Evolutionary conservation across 2,113 vertebrate genomes (phyloP), one percentile per base, ranked within the genome.

Genomic region (Sylvilagus bachmani): DNA sequence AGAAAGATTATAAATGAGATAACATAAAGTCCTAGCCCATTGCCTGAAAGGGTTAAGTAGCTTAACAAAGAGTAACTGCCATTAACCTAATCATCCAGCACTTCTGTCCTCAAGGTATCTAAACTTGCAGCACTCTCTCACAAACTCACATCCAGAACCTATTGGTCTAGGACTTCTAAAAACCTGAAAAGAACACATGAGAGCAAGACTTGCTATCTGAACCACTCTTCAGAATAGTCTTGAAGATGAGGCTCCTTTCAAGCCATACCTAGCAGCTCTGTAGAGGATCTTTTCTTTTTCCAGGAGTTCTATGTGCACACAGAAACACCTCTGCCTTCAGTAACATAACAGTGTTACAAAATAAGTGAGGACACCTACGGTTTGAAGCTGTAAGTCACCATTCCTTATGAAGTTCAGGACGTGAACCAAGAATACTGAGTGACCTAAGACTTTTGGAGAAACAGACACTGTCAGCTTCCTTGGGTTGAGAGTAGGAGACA

Each of bases 201-300:
- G 29, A 17, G 55, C 58, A 64, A 31, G 4, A 85, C 10, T 55
- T 31, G 38, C 49, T 9, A 80, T 62, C 36, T 64, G 93, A 93
- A 88, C 38, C 49, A 38, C 0, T 69, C 36, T 83, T 71, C 16
- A 71, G 36, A 31, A 73, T 29, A 90, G 3, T 70, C n/a, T 75
- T 5, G 77, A 94, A 82, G 74, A 58, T 36, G 24, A 93, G 71
- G 22, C 17, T 70, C 17, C 61, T 92, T 96, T 92, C n/a, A 38
- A 31, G 27, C 5, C 25, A 94, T 36, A 71, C 55, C 27, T 6
- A 90, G 64, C 11, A 25, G 36, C 61, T 91, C 69, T 75, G 51
- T 55, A 86, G 67, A 71, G 16, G 8, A 31, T 31, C 13, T 80
- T 44, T n/a, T 16, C 71, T 22, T 75, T 22, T 82, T 92, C 91